These are phyloP conservation scores for Aplidium turbinatum DNA, from an alignment of 23 tunicate genomes.

Conservation along the genomic window DNA sequence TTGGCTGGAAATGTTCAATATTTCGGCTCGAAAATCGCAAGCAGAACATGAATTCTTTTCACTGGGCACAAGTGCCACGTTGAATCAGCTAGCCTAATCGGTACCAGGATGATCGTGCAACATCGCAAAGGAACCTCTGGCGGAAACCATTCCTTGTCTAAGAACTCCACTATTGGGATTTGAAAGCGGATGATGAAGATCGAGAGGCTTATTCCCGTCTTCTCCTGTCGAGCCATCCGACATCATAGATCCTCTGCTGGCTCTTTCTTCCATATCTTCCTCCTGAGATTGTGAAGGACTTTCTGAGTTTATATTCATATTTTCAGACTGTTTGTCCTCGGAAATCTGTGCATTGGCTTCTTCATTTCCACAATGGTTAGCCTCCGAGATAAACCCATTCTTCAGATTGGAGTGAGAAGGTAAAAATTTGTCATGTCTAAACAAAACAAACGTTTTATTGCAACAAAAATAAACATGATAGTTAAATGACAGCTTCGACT, in stretches of 20 bases:
- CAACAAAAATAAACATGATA: too few relatives aligned
- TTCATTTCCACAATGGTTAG: neutral
- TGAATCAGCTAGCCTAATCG: too few relatives aligned
- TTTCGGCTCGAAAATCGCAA: too few relatives aligned
- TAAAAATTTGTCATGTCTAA: neutral
- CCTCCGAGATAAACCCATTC: neutral
- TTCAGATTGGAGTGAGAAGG: neutral
- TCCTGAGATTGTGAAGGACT: neutral
- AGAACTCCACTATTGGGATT: too few relatives aligned
- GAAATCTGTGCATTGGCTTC: neutral
- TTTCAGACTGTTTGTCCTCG: too few relatives aligned
- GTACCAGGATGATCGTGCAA: conserved; percentile 63
- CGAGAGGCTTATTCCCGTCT: conserved; percentile 5
- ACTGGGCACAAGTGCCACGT: too few relatives aligned
- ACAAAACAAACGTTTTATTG: too few relatives aligned
- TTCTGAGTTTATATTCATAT: neutral
- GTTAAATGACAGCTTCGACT: too few relatives aligned
- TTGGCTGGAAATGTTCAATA: too few relatives aligned
- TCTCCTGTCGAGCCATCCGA: conserved; percentile 1
- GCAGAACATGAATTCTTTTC: too few relatives aligned
- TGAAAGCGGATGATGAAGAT: neutral
- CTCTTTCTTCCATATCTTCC: neutral
- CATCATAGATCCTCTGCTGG: neutral
- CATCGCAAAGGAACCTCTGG: conserved; percentile 82
- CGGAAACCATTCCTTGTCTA: conserved; percentile 40